phyloP scores from a whole-genome alignment of 2,113 vertebrate genomes.

The Hypomesus transpacificus region DNA sequence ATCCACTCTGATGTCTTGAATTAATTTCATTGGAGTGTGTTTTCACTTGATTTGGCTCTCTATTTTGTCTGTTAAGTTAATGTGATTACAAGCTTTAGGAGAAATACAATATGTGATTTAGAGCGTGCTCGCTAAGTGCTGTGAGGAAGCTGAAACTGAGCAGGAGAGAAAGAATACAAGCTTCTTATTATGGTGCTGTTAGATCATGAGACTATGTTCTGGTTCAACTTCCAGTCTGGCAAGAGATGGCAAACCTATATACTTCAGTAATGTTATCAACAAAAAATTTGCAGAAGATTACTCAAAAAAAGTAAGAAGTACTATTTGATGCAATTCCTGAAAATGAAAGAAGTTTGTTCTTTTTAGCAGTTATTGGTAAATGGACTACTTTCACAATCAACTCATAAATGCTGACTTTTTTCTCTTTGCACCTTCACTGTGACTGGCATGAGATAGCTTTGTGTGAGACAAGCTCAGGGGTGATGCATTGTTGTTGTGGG shows the following conservation, averaged over 20 bases:
- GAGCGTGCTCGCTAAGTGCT: background rate
- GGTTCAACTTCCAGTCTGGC: conserved; percentile 10
- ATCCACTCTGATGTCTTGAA: conserved; percentile 17
- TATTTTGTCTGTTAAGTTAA: conserved; percentile 17
- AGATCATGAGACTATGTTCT: conserved; percentile 1
- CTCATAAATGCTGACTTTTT: background rate
- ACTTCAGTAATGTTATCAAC: background rate
- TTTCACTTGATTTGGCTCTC: conserved; percentile 7
- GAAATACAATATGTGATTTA: conserved; percentile 18
- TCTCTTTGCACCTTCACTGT: conserved; percentile 2
- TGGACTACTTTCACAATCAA: too few relatives aligned
- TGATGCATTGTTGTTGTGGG: conserved; percentile 28
- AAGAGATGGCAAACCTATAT: background rate
- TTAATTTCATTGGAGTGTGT: conserved; percentile 4
- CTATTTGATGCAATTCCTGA: too few relatives aligned
- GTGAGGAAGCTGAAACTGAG: background rate
- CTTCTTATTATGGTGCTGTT: conserved; percentile 4
- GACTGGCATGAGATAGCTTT: background rate
- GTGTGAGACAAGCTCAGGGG: background rate
- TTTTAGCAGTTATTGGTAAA: too few relatives aligned
- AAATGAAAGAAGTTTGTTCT: too few relatives aligned
- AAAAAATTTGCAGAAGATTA: background rate
- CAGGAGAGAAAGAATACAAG: background rate
- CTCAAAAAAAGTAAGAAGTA: background rate
- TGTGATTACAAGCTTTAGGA: conserved; percentile 17